A percentile compares a stretch with the other conserved stretches of the same genome.
phyloP scores from a whole-genome alignment of 2,888 invertebrate species.

The Ormyrus pomaceus region DNA sequence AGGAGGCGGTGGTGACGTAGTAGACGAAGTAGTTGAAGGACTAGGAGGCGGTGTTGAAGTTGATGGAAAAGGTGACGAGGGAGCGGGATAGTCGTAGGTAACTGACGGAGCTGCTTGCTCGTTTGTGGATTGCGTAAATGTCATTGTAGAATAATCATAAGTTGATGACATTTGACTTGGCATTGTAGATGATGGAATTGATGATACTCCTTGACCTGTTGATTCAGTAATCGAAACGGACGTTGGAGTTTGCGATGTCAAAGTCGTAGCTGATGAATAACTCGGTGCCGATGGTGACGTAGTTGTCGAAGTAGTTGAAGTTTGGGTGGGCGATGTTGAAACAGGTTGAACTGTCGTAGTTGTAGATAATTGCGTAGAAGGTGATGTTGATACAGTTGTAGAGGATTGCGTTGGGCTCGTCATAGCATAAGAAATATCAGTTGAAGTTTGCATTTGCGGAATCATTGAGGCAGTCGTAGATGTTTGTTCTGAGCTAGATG shows the following conservation, averaged over 20 bases:
- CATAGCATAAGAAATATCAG: neutral
- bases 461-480: neutral
- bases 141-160: constrained; percentile 1
- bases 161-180: constrained; percentile 17
- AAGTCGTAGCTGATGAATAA: too few relatives aligned
- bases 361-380: neutral
- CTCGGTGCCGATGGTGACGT: too few relatives aligned
- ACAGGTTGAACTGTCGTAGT: neutral
- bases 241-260: too few relatives aligned
- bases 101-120: neutral
- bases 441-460: neutral
- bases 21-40: constrained; percentile 35
- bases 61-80: too few relatives aligned
- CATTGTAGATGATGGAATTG: constrained; percentile 7
- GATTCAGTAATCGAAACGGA: neutral
- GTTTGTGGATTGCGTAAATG: neutral
- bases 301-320: neutral
- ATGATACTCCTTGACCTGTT: constrained; percentile 3
- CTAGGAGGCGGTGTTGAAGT: neutral
- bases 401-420: neutral
- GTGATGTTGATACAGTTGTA: neutral
- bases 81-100: constrained; percentile 34
- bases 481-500: too few relatives aligned
- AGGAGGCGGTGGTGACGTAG: too few relatives aligned
- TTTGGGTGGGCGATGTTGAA: neutral